These are phyloP conservation scores for Oriolus oriolus DNA, from an alignment of 2,113 vertebrate genomes.

Conservation along the genomic window DNA sequence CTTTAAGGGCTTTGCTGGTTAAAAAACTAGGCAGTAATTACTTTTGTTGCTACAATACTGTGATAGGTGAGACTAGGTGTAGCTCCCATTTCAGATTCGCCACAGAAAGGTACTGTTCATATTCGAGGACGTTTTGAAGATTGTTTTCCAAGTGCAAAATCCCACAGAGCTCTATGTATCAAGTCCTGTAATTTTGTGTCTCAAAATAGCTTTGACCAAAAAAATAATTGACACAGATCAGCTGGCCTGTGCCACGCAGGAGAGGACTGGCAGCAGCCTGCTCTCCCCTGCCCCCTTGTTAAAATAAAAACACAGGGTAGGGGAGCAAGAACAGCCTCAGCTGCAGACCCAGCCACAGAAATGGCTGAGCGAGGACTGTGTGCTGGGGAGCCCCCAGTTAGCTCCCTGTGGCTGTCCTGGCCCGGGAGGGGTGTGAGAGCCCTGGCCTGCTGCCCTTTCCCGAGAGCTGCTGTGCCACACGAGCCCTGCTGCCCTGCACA, in stretches of 20 bases:
- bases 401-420: background rate
- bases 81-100: background rate
- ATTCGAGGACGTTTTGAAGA: background rate
- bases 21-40: conserved; percentile 37
- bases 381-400: background rate
- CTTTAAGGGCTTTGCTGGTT: conserved; percentile 30
- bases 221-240: background rate
- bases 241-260: background rate
- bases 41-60: background rate
- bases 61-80: background rate
- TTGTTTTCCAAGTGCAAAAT: background rate
- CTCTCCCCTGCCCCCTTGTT: background rate
- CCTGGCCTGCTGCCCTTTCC: background rate
- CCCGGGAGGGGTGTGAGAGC: background rate
- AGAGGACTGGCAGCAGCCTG: background rate
- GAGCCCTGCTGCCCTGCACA: background rate
- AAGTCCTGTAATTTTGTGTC: background rate
- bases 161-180: background rate
- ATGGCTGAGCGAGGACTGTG: background rate
- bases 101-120: background rate
- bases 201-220: background rate
- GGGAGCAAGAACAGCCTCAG: background rate
- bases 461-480: background rate
- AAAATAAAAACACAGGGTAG: background rate
- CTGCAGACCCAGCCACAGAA: background rate